Percentiles rank a stretch among this genome's conserved stretches.
These are phyloP conservation scores for Apamea monoglypha DNA, from an alignment of 2,888 invertebrate species.

Conservation along the genomic window DNA sequence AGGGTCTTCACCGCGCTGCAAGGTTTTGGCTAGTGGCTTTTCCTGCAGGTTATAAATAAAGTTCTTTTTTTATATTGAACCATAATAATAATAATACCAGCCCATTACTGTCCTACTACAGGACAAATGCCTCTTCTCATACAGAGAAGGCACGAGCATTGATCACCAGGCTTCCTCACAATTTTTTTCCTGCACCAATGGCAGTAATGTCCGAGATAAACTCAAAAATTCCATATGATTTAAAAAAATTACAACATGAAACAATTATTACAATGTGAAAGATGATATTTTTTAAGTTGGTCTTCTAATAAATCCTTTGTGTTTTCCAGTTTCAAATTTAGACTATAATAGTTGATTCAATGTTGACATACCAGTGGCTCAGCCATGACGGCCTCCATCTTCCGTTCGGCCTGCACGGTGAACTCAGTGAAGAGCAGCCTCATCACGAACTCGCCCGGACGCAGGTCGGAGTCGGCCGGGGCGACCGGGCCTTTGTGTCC, in stretches of 20 bases:
- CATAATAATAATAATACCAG: not conserved
- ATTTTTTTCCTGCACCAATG: not conserved
- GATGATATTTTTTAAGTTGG: no score
- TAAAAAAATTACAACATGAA: not conserved
- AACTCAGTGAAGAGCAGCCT: constrained; percentile 98
- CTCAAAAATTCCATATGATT: not conserved
- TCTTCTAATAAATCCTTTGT: not conserved
- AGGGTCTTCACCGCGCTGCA: constrained; percentile 98
- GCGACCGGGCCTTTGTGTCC: constrained; percentile 93
- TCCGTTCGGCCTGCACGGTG: constrained; percentile 97
- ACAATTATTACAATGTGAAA: no score
- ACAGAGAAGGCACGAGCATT: not conserved
- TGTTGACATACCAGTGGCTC: constrained; percentile 93
- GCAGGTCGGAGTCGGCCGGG: constrained; percentile 91
- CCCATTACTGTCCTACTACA: not conserved
- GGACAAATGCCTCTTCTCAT: not conserved
- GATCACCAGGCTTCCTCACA: not conserved
- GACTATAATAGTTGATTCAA: not conserved
- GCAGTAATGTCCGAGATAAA: not conserved
- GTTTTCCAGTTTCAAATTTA: not conserved
- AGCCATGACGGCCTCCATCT: constrained; percentile 98
- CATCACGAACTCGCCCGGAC: constrained; percentile 99
- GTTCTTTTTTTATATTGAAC: not conserved
- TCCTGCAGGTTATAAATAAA: constrained; percentile 90
- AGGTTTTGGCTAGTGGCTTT: constrained; percentile 97